A percentile compares a stretch with the other conserved stretches of the same genome.
phyloP scores from a whole-genome alignment of 37 sponge, comb jelly and placozoan genomes.

The Agelas oroides region DNA sequence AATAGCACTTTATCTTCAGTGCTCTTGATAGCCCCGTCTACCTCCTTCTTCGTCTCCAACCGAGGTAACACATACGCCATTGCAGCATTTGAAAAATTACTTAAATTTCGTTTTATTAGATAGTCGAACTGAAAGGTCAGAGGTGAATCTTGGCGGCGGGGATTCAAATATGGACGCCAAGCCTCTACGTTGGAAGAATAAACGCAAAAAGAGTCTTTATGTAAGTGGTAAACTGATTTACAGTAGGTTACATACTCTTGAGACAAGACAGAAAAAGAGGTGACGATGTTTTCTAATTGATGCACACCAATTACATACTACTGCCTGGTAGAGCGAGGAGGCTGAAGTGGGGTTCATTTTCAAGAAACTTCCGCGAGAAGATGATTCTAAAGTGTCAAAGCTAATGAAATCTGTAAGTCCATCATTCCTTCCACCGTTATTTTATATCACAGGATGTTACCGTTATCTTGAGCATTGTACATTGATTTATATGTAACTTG shows the following conservation, averaged over 20 bases:
- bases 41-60: slow-evolving; percentile 71
- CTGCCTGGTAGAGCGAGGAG: neutral
- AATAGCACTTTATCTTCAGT: slow-evolving; percentile 88
- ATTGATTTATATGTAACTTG: too few relatives aligned
- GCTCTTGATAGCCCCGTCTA: slow-evolving; percentile 83
- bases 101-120: too few relatives aligned
- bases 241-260: neutral
- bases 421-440: too few relatives aligned
- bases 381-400: too few relatives aligned
- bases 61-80: slow-evolving; percentile 46
- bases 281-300: slow-evolving; percentile 20
- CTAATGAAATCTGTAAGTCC: too few relatives aligned
- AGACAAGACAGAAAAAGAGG: too few relatives aligned
- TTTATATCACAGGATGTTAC: too few relatives aligned
- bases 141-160: too few relatives aligned
- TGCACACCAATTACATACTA: slow-evolving; percentile 11
- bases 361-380: neutral
- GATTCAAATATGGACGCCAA: neutral
- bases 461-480: too few relatives aligned
- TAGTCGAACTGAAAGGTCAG: too few relatives aligned
- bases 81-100: too few relatives aligned
- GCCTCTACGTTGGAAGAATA: slow-evolving; percentile 22
- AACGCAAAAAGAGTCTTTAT: slow-evolving; percentile 34
- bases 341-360: slow-evolving; percentile 21
- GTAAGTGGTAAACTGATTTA: slow-evolving; percentile 1